Base-by-base conservation (phyloP, 2,888 invertebrate genomes). In the Chloroclystis v-ata region DNA sequence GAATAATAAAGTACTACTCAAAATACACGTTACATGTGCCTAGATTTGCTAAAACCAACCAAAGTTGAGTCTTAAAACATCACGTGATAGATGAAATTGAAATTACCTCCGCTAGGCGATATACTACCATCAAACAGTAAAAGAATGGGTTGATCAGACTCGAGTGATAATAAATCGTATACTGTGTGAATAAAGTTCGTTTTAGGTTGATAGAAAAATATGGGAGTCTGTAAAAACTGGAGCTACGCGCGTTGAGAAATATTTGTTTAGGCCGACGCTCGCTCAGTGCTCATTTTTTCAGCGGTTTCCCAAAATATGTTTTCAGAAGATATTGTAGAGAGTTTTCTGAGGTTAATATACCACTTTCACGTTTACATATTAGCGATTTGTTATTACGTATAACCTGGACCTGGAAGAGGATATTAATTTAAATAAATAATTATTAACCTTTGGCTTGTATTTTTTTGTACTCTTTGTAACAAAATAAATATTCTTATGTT, bases 191-290 rank as follows among this genome's bases (percentile, higher is more conserved):
- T 40, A 40, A 40, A 40, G 35, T 9, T 26, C 29, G 16, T 7
- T 39, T 35, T 39, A 1, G 12, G 37, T 37, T 26, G 20, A 26
- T 25, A 20, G 24, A 24, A 35, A 35, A 24, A 26, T 26, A 26
- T 26, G 26, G n/a, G 13, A 14, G 11, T 16, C 20, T 14, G 6
- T n/a, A 28, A 29, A 43, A 43, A 40, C 33, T 16, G 33, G 33
- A 28, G 43, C 11, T 39, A 10, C 24, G 43, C 14, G 20, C 56
- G 51, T 49, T 38, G 52, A 47, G 51, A 54, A 59, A 59, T 59
- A 53, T 59, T 59, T 56, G 54, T 52, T 59, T 59, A 59, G 59
- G 59, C 30, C 40, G 30, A 49, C 44, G 52, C 35, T 47, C 47
- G 54, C 47, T 30, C 43, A 28, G 43, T 40, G 53, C 33, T 49